These are phyloP conservation scores for Eupsilia transversa DNA, from an alignment of 2,888 invertebrate species.

Conservation along the genomic window DNA sequence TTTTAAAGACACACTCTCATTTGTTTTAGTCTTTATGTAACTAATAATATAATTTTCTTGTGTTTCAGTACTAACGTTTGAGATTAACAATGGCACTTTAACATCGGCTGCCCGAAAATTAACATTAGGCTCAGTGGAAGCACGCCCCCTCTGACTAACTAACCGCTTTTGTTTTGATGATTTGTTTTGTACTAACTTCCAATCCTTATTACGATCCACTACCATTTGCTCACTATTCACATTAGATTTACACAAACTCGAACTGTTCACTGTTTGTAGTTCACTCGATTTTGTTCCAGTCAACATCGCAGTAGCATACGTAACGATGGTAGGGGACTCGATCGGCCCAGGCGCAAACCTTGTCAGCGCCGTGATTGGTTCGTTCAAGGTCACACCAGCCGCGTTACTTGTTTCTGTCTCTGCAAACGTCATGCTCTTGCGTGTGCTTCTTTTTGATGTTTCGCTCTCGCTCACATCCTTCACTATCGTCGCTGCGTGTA, in stretches of 20 bases:
- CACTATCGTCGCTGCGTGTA: too few species aligned
- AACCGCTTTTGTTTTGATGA: neutral
- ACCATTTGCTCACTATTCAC: neutral
- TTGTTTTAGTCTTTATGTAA: neutral
- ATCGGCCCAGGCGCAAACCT: too few species aligned
- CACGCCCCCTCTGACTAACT: neutral
- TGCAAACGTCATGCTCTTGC: too few species aligned
- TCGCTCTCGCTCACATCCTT: too few species aligned
- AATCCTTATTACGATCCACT: neutral
- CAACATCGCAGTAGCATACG: too few species aligned
- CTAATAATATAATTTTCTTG: neutral
- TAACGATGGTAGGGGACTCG: too few species aligned
- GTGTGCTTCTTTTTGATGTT: too few species aligned
- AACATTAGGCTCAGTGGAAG: neutral
- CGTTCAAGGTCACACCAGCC: too few species aligned
- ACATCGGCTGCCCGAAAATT: neutral
- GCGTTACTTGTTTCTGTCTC: too few species aligned
- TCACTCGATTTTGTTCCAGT: too few species aligned
- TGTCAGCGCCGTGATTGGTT: too few species aligned
- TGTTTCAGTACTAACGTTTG: neutral
- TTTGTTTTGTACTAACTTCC: neutral
- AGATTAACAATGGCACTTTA: neutral
- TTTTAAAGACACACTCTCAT: neutral
- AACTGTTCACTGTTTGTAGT: neutral
- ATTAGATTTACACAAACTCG: neutral